These are phyloP conservation scores for Marasmarcha lunaedactyla DNA, from an alignment of 2,888 invertebrate species.

Conservation along the genomic window DNA sequence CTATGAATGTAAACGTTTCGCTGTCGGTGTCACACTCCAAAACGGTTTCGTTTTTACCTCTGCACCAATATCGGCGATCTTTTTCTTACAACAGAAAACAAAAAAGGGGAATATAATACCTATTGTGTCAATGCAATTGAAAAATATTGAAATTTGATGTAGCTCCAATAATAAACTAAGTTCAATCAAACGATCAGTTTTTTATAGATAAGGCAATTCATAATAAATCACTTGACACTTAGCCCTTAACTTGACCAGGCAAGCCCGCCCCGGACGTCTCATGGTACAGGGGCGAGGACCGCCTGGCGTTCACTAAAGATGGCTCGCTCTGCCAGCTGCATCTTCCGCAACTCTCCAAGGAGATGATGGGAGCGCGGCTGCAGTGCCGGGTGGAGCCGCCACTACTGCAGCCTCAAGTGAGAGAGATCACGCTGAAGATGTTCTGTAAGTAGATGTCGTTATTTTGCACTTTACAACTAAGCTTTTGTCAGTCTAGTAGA, in stretches of 20 bases:
- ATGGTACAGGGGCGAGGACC: conserved; percentile 84
- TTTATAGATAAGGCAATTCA: too few relatives aligned
- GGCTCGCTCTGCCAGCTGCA: conserved; percentile 82
- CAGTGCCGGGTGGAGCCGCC: conserved; percentile 85
- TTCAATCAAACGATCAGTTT: too few relatives aligned
- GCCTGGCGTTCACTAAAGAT: conserved; percentile 81
- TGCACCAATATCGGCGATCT: too few relatives aligned
- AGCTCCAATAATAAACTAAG: too few relatives aligned
- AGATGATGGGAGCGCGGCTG: conserved; percentile 78
- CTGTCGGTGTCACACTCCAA: too few relatives aligned
- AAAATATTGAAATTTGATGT: too few relatives aligned
- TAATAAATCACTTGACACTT: too few relatives aligned
- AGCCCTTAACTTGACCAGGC: conserved; percentile 72
- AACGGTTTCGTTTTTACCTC: too few relatives aligned
- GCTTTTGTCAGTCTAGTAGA: background rate
- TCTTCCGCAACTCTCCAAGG: conserved; percentile 77
- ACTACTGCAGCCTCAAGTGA: conserved; percentile 74
- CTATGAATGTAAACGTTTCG: too few relatives aligned
- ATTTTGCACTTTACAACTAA: background rate
- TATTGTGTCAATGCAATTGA: too few relatives aligned
- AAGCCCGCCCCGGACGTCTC: conserved; percentile 84
- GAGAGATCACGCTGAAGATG: conserved; percentile 83
- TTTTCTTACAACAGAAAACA: too few relatives aligned
- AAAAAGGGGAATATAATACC: too few relatives aligned
- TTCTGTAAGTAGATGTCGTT: conserved; percentile 58